These are phyloP conservation scores for Drosophila neotestacea DNA, from an alignment of 2,888 invertebrate species.

Conservation along the genomic window DNA sequence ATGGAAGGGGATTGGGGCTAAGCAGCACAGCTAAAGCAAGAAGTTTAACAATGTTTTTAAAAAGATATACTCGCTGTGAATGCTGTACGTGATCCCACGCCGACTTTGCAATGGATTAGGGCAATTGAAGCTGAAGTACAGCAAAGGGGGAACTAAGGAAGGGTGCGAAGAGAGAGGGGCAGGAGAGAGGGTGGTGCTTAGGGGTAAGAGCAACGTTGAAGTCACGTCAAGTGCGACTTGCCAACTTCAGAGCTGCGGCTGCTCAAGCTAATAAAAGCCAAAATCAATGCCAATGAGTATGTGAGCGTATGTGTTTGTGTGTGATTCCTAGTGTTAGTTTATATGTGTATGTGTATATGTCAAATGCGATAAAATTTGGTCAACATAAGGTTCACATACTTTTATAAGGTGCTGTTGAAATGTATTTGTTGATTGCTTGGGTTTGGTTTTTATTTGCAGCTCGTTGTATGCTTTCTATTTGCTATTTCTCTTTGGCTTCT, in stretches of 20 bases:
- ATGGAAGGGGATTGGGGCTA: constrained; percentile 30
- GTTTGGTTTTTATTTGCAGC: constrained; percentile 74
- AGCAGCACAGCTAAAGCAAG: constrained; percentile 59
- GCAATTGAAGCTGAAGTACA: constrained; percentile 73
- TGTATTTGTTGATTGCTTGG: constrained; percentile 79
- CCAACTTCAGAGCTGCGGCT: constrained; percentile 47
- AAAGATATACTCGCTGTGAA: constrained; percentile 75
- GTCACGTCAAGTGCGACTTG: constrained; percentile 63
- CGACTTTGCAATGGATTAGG: constrained; percentile 74
- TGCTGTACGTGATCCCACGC: constrained; percentile 75
- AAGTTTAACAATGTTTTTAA: constrained; percentile 81
- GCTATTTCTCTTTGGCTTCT: constrained; percentile 47
- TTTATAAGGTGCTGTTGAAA: constrained; percentile 81
- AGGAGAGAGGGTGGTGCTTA: not conserved
- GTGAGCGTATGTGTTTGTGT: constrained; percentile 12
- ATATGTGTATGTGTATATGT: constrained; percentile 52
- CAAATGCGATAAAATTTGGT: constrained; percentile 79
- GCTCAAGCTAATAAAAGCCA: constrained; percentile 76
- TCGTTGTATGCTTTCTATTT: constrained; percentile 58
- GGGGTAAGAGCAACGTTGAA: constrained; percentile 37
- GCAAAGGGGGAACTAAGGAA: not conserved
- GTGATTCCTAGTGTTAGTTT: constrained; percentile 8
- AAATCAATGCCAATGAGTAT: constrained; percentile 71
- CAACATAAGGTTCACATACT: constrained; percentile 81
- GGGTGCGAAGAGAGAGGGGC: not conserved